A percentile compares a stretch with the other conserved stretches of the same genome.
Conservation (phyloP, 2,797 vertebrate species). For the Xenopus petersii region DNA sequence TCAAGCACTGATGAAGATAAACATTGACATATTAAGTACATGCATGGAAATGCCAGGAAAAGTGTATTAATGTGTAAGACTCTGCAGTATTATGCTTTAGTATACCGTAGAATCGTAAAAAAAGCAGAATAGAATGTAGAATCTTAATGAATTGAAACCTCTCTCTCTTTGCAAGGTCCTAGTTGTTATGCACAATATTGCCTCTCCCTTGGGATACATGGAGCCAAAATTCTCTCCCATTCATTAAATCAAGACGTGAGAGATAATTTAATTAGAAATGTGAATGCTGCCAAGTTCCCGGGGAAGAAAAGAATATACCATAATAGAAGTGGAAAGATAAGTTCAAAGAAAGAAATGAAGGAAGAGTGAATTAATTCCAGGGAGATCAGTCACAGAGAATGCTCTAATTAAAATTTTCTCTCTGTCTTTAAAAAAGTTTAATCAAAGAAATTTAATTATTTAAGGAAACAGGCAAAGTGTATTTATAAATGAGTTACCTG, state of each 20-base stretch:
- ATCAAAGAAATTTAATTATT: conserved; percentile 37
- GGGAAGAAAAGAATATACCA: conserved; percentile 14
- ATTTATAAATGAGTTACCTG: neutral
- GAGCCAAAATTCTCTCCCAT: neutral
- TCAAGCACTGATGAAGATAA: no score
- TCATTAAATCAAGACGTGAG: conserved; percentile 5
- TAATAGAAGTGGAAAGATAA: conserved; percentile 32
- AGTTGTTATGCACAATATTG: conserved; percentile 2
- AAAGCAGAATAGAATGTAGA: neutral
- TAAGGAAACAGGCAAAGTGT: conserved; percentile 5
- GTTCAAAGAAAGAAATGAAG: conserved; percentile 16
- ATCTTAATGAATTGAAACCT: neutral
- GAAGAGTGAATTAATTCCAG: conserved; percentile 31
- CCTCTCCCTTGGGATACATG: neutral
- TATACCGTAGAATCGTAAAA: no score
- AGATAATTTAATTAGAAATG: conserved; percentile 11
- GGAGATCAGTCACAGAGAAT: conserved; percentile 29
- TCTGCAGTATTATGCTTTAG: no score
- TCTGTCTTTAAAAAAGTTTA: conserved; percentile 4
- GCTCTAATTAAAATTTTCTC: conserved; percentile 36
- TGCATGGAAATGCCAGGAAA: no score
- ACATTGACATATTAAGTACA: no score
- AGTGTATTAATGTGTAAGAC: no score
- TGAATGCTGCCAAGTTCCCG: neutral
- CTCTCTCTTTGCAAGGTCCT: neutral